Conservation (phyloP, 2,113 vertebrate species). For the Thamnophis sirtalis region DNA sequence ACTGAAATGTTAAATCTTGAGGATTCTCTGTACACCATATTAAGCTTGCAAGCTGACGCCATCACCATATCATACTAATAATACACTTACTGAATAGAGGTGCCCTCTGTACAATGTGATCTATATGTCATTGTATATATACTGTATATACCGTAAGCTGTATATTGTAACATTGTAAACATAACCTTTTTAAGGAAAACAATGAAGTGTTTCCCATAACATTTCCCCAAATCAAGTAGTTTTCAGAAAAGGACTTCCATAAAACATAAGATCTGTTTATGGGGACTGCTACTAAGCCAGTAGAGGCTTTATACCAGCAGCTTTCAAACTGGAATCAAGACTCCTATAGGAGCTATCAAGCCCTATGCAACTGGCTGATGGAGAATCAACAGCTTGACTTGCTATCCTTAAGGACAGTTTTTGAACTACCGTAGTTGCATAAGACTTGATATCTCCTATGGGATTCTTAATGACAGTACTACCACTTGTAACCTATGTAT, state of each 20-base stretch:
- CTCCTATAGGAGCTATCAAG: not conserved
- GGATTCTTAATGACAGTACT: too few species aligned
- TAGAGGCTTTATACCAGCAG: not conserved
- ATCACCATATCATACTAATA: not conserved
- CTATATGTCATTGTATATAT: not conserved
- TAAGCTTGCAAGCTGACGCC: not conserved
- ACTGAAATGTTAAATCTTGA: not conserved
- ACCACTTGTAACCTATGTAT: too few species aligned
- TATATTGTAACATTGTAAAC: not conserved
- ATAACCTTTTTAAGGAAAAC: not conserved
- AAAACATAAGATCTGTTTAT: not conserved
- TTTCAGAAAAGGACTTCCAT: not conserved
- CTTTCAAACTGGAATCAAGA: not conserved
- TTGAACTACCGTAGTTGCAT: too few species aligned
- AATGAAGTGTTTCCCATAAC: not conserved
- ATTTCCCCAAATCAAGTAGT: not conserved
- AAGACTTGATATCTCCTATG: too few species aligned
- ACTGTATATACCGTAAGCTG: too few species aligned
- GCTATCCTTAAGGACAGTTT: too few species aligned
- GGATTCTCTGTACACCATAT: not conserved
- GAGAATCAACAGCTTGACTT: too few species aligned
- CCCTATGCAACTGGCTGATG: not conserved
- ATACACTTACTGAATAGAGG: not conserved
- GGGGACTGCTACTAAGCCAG: not conserved
- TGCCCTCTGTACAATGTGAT: not conserved